These are phyloP conservation scores for Glaucidium brasilianum DNA, from an alignment of 2,113 vertebrate genomes.

Conservation along the genomic window DNA sequence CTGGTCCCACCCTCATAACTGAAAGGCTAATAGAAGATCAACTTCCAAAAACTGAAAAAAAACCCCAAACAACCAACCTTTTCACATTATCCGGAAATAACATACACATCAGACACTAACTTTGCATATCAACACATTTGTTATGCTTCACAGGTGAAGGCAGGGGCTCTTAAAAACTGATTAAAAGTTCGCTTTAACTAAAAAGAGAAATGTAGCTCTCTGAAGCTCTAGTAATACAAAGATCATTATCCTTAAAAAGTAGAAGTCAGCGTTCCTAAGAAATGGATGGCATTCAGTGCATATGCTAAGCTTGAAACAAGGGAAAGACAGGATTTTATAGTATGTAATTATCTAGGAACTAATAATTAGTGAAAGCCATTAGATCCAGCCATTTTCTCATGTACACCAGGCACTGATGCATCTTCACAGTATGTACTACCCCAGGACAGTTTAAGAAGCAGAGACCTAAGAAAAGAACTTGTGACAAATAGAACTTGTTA, in stretches of 20 bases:
- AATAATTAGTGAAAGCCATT: neutral
- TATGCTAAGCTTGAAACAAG: neutral
- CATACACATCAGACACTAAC: neutral
- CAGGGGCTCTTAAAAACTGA: neutral
- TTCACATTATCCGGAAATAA: neutral
- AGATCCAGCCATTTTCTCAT: neutral
- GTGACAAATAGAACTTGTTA: neutral
- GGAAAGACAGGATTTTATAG: neutral
- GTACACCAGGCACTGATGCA: neutral
- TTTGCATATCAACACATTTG: neutral
- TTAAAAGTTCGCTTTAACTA: neutral
- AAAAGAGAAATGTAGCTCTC: neutral
- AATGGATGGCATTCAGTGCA: neutral
- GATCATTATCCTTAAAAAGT: neutral
- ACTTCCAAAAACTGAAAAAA: neutral
- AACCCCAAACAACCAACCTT: no score
- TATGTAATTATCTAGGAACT: neutral
- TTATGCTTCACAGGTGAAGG: neutral
- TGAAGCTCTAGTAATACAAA: neutral
- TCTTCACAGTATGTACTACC: neutral
- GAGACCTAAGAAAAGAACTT: neutral
- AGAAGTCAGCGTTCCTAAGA: constrained; percentile 13
- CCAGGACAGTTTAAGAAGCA: neutral
- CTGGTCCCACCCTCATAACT: neutral
- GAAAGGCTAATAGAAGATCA: neutral